A percentile compares a stretch with the other conserved stretches of the same genome.
Conservation (phyloP, 2,113 vertebrate species). For the Rissa tridactyla region DNA sequence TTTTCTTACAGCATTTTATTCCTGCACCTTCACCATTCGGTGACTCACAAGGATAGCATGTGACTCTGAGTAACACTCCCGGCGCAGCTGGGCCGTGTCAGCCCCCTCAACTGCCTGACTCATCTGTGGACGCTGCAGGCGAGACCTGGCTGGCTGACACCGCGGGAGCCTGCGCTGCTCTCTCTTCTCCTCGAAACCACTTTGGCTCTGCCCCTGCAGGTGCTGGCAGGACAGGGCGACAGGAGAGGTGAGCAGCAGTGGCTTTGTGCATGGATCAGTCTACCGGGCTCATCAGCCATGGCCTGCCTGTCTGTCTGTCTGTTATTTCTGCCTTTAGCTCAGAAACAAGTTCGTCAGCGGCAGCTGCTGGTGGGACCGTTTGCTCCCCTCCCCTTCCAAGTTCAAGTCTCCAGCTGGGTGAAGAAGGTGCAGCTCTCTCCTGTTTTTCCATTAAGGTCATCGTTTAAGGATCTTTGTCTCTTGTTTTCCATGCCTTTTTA, state of each 20-base stretch:
- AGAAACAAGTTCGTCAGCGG: background rate
- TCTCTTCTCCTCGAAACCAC: background rate
- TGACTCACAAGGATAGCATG: background rate
- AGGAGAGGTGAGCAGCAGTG: background rate
- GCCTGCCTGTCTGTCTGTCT: background rate
- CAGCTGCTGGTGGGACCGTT: background rate
- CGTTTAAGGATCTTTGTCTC: rapidly evolving
- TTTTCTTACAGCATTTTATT: background rate
- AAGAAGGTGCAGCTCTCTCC: background rate
- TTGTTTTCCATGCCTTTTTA: background rate
- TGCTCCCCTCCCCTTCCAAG: background rate
- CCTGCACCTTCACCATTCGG: rapidly evolving
- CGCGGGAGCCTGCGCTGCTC: rapidly evolving
- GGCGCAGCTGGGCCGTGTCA: background rate
- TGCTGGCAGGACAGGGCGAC: background rate
- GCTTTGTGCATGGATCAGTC: background rate
- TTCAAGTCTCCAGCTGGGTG: background rate
- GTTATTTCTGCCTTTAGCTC: background rate
- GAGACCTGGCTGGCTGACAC: background rate
- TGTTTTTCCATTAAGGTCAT: background rate
- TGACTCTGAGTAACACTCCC: background rate
- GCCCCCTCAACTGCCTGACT: background rate
- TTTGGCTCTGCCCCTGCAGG: background rate
- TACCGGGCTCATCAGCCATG: background rate
- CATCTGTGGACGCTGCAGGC: rapidly evolving